These are phyloP conservation scores for Neotoma lepida DNA, from an alignment of 2,113 vertebrate species.

Conservation along the genomic window DNA sequence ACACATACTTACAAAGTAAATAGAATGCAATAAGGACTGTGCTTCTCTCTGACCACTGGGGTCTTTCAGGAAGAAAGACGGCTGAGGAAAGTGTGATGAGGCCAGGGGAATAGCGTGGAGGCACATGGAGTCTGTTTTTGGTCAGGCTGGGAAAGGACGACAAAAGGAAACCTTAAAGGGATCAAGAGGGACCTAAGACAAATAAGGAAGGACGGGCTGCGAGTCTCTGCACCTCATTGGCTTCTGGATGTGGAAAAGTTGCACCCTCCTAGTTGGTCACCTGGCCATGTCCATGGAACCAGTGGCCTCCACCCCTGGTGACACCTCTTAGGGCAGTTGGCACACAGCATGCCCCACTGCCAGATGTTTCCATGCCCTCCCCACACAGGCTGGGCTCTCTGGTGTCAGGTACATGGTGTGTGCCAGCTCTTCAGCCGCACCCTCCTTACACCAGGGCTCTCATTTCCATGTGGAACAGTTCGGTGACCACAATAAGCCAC, in stretches of 20 bases:
- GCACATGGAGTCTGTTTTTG: neutral
- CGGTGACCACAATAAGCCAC: neutral
- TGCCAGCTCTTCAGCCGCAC: neutral
- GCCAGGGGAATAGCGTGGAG: no score
- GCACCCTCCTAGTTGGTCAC: no score
- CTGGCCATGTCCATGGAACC: neutral
- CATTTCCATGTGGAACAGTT: neutral
- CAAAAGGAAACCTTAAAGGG: neutral
- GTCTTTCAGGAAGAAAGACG: neutral
- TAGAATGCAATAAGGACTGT: neutral
- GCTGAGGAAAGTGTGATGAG: neutral
- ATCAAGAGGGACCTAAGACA: neutral
- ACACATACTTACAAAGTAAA: neutral
- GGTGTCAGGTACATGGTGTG: neutral
- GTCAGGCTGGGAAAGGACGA: neutral
- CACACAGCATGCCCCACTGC: fast-evolving
- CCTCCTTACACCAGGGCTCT: neutral
- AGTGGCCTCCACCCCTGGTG: no score
- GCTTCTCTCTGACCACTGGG: neutral
- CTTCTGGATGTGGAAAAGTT: neutral
- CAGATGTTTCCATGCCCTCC: neutral
- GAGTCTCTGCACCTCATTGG: neutral
- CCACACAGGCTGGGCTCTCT: neutral
- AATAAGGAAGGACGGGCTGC: neutral
- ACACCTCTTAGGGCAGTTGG: fast-evolving